Conservation (phyloP, 2,113 vertebrate genomes). For the Rhea pennata region DNA sequence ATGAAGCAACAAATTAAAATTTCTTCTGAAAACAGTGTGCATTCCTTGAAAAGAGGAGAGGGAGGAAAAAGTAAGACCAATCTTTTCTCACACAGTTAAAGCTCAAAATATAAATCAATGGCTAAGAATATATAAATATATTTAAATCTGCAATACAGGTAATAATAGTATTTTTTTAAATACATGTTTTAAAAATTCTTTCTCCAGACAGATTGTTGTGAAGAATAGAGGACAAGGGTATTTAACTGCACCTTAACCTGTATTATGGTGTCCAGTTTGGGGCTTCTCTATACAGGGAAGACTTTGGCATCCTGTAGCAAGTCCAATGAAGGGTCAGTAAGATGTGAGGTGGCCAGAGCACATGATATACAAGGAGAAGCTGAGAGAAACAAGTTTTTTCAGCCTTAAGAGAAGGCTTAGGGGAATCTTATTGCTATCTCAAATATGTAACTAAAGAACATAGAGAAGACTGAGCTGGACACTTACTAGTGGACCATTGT, state of each 20-base stretch:
- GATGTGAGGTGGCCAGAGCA: not conserved
- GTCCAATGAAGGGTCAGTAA: not conserved
- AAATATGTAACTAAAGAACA: not conserved
- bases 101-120: conserved; percentile 3
- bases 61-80: not conserved
- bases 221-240: not conserved
- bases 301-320: not conserved
- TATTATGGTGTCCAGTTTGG: not conserved
- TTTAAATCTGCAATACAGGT: not conserved
- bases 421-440: not conserved
- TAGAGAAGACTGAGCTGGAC: not conserved
- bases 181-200: not conserved
- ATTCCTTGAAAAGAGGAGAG: not conserved
- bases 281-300: not conserved
- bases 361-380: not conserved
- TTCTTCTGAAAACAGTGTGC: too few relatives aligned
- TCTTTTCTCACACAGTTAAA: conserved; percentile 14
- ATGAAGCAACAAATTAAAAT: conserved; percentile 23
- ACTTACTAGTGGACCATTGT: not conserved
- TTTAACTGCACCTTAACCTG: not conserved
- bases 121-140: not conserved
- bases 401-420: not conserved
- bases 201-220: not conserved
- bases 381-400: not conserved
- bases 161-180: not conserved